These are phyloP conservation scores for Cheilosia variabilis DNA, from an alignment of 2,888 invertebrate genomes.

Conservation along the genomic window DNA sequence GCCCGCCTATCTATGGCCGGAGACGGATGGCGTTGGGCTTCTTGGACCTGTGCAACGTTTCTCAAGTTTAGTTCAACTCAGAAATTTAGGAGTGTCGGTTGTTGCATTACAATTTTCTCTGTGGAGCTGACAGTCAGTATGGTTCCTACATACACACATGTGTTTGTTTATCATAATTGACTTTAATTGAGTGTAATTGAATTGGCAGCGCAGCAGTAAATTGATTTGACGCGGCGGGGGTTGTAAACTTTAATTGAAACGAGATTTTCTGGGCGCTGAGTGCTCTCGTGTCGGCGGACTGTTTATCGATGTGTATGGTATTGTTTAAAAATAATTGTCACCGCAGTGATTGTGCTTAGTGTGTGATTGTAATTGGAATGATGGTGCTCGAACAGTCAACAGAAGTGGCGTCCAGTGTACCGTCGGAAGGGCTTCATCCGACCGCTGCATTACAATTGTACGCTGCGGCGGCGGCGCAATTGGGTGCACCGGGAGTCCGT, in stretches of 20 bases:
- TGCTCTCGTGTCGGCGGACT: constrained; percentile 36
- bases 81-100: constrained; percentile 81
- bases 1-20: constrained; percentile 42
- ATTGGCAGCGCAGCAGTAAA: constrained; percentile 64
- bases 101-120: constrained; percentile 60
- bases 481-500: constrained; percentile 82
- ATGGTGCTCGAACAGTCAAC: constrained; percentile 69
- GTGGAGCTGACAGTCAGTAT: constrained; percentile 30
- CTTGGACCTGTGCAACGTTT: constrained; percentile 79
- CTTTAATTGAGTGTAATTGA: constrained; percentile 75
- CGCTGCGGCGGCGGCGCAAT: constrained; percentile 82
- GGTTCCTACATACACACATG: constrained; percentile 29
- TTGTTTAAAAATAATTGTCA: constrained; percentile 39
- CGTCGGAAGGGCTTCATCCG: constrained; percentile 82
- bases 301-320: constrained; percentile 44
- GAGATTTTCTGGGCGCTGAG: constrained; percentile 31
- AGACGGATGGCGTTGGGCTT: constrained; percentile 76
- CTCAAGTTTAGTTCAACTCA: constrained; percentile 82
- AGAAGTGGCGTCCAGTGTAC: constrained; percentile 77
- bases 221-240: constrained; percentile 68
- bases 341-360: constrained; percentile 44
- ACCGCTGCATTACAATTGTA: constrained; percentile 82
- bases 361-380: constrained; percentile 39
- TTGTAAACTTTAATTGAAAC: constrained; percentile 62
- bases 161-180: constrained; percentile 63